Evolutionary conservation across 2,797 vertebrate genomes (phyloP), one percentile per base, ranked within the genome.

Genomic region (Phalloptychus januarius): DNA sequence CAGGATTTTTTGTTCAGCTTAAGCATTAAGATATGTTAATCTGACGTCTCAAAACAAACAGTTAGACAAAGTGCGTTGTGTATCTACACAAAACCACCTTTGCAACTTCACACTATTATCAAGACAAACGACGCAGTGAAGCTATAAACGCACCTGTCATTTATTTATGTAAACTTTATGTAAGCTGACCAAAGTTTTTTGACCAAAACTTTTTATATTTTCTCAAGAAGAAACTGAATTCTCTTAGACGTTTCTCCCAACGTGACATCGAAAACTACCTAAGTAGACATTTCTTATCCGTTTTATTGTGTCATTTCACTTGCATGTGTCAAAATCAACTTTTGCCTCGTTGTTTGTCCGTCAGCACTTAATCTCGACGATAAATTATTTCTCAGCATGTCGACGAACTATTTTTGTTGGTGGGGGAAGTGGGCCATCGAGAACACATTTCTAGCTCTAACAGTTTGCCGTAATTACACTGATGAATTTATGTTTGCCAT

Each of bases 131-230:
- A 44, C 71, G 69, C n/a, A 23, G 75, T 77, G 86, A 89, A 87
- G 82, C 79, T 63, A 70, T 23, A 86, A 83, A 80, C 83, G 77
- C 84, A 61, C 25, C 6, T 76, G 38, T 40, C 58, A 36, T 71
- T 33, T 78, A 82, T 65, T 74, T 5, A 81, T 79, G 44, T 6
- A 40, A 80, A 63, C 67, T 75, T 85, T 82, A 83, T 84, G 80
- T 85, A 56, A 84, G 78, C 84, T 36, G 48, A 95, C 95, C 94
- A 95, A 95, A 95, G 93, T 91, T 91, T 91, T 88, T 86, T 90
- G 76, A 94, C 93, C 94, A 95, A 95, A 95, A 92, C 85, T 44
- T 76, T 65, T 36, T 65, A 40, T 48, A 61, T 79, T 85, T 79
- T 54, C n/a, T 33, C 72, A 40, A 89, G 83, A 91, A 89, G 83